Evolutionary conservation across 2,113 vertebrate species (phyloP), one percentile per base, ranked within the genome.

Genomic region (Riparia riparia): DNA sequence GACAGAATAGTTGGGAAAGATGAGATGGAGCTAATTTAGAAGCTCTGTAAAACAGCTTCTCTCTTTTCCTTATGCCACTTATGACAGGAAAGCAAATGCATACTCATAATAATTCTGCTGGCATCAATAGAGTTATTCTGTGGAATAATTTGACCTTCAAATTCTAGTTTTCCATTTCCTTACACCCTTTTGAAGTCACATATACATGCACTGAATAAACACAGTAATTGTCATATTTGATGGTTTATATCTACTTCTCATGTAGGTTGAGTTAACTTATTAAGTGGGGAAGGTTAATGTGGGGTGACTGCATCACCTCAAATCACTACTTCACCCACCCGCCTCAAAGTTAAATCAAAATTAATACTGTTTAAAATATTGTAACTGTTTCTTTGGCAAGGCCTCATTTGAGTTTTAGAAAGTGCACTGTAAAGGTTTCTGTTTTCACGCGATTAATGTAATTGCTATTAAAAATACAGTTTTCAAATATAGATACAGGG

Each of bases 61-160:
- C 32, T 82, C 44, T 82, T 87, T 90, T 69, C 37, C 50, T 92
- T 15, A 57, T 90, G 80, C 17, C 7, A 17, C 19, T 82, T 95
- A 72, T 34, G 79, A 90, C 37, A 87, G 49, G 22, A 95, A 89
- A 91, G 84, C 31, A 86, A 94, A 96, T 72, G 53, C 37, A 39
- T 34, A 28, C 57, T 87, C 24, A 50, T 76, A 92, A 87, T 68
- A 85, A 96, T 91, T 85, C 65, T 2, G 2, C 45, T 65, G 50
- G 47, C 66, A 85, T 82, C 73, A 90, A 32, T 69, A n/a, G n/a
- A 72, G n/a, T 42, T 91, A 89, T 85, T 93, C 63, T 45, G 87
- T n/a, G 66, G 70, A 91, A 93, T 82, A 95, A 95, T 82, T 77
- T 91, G 74, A 87, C 84, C 86, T 96, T 94, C 82, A 73, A 64